Evolutionary conservation across 2,888 invertebrate genomes (phyloP).

Genomic region (Miltochrista miniata): DNA sequence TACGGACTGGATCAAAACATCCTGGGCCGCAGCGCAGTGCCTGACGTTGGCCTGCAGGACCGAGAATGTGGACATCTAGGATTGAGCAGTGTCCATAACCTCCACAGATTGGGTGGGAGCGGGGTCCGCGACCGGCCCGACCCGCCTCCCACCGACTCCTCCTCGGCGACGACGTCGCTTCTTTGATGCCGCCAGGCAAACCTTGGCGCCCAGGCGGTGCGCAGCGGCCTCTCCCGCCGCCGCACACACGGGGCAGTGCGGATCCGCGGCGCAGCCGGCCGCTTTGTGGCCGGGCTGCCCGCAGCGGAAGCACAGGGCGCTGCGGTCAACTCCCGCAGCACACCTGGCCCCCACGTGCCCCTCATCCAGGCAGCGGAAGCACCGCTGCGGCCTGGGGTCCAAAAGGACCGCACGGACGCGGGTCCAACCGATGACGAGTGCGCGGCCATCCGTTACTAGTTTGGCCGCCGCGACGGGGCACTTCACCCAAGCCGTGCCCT

Average conservation of each 20-base stretch:
- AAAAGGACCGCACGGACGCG: too few relatives aligned
- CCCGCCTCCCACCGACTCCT: too few relatives aligned
- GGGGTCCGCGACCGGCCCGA: not conserved
- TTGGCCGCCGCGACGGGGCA: not conserved
- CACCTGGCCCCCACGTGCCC: too few relatives aligned
- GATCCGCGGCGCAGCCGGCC: too few relatives aligned
- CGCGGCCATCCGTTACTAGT: not conserved
- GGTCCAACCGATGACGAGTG: too few relatives aligned
- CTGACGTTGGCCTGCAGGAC: constrained; percentile 14
- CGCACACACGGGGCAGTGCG: not conserved
- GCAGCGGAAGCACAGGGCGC: too few relatives aligned
- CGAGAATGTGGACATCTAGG: not conserved
- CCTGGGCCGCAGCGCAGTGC: constrained; percentile 12
- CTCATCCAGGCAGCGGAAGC: too few relatives aligned
- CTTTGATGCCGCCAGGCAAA: not conserved
- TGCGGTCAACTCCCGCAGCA: too few relatives aligned
- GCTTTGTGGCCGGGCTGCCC: too few relatives aligned
- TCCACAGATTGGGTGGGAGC: not conserved
- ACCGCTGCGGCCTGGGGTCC: too few relatives aligned
- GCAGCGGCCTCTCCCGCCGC: not conserved
- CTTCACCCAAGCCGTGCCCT: not conserved
- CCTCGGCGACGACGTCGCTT: too few relatives aligned
- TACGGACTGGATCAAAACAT: constrained; percentile 8
- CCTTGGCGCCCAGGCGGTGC: not conserved
- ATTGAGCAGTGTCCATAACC: not conserved